These are phyloP conservation scores for Marisa cornuarietis DNA, from an alignment of 1,140 invertebrate genomes.

Conservation along the genomic window DNA sequence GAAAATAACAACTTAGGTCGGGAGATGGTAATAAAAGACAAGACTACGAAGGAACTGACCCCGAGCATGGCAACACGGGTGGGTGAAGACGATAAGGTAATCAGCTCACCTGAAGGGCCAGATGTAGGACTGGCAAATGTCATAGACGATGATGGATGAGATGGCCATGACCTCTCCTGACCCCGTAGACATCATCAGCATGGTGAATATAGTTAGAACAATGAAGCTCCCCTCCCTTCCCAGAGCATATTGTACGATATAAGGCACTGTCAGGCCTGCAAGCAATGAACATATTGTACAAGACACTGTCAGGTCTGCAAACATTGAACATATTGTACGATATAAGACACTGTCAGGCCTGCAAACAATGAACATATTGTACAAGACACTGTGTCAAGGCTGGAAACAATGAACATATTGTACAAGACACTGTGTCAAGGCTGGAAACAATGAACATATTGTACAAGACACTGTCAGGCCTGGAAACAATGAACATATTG, in stretches of 20 bases:
- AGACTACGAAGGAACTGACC: no score
- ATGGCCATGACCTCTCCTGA: slow-evolving; percentile 65
- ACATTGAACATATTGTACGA: slow-evolving; percentile 37
- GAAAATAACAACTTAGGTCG: no score
- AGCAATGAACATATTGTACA: no score
- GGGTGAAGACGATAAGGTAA: no score
- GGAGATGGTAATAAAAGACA: no score
- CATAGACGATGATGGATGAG: slow-evolving; percentile 65
- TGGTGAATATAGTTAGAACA: slow-evolving; percentile 49
- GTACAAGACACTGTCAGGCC: no score
- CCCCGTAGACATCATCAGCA: slow-evolving; percentile 58
- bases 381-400: no score
- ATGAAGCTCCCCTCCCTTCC: slow-evolving; percentile 42
- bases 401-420: slow-evolving; percentile 32
- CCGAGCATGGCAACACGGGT: no score
- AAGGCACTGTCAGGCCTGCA: slow-evolving; percentile 50
- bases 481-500: no score
- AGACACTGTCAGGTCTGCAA: no score
- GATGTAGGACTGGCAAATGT: slow-evolving; percentile 60
- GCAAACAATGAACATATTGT: not conserved
- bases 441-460: slow-evolving; percentile 26
- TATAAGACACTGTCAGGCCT: slow-evolving; percentile 52
- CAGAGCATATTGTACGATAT: slow-evolving; percentile 40
- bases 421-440: slow-evolving; percentile 49
- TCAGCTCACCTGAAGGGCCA: slow-evolving; percentile 41